Evolutionary conservation across 2,888 invertebrate species (phyloP).

Genomic region (Julus scanicus): DNA sequence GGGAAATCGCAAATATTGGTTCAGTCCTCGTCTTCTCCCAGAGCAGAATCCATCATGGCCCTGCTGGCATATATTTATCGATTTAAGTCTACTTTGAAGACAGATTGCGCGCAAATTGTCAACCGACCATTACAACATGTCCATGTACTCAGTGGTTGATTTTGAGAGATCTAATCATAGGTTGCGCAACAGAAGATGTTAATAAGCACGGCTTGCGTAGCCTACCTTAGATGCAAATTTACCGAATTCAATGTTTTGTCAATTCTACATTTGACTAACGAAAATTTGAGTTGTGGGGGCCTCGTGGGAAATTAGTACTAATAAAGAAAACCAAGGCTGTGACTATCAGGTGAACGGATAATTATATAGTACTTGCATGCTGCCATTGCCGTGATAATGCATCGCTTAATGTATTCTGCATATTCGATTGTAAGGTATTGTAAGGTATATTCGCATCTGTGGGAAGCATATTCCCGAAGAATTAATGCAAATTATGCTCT

Average conservation of each 20-base stretch:
- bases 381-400: not conserved
- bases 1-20: constrained; percentile 14
- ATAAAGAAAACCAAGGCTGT: not conserved
- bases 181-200: not conserved
- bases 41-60: not conserved
- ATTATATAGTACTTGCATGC: not conserved
- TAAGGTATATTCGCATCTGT: not conserved
- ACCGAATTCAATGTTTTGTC: not conserved
- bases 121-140: constrained; percentile 36
- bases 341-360: not conserved
- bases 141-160: constrained; percentile 17
- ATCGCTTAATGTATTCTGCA: not conserved
- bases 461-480: not conserved
- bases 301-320: not conserved
- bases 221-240: not conserved
- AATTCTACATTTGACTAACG: not conserved
- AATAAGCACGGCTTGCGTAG: not conserved
- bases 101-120: constrained; percentile 34
- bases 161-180: constrained; percentile 8
- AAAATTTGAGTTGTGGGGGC: not conserved
- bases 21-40: not conserved
- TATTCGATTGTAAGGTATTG: not conserved
- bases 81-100: constrained; percentile 37
- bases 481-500: not conserved
- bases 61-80: constrained; percentile 24